These are phyloP conservation scores for Gallirallus australis DNA, from an alignment of 2,797 vertebrate genomes.

Conservation along the genomic window DNA sequence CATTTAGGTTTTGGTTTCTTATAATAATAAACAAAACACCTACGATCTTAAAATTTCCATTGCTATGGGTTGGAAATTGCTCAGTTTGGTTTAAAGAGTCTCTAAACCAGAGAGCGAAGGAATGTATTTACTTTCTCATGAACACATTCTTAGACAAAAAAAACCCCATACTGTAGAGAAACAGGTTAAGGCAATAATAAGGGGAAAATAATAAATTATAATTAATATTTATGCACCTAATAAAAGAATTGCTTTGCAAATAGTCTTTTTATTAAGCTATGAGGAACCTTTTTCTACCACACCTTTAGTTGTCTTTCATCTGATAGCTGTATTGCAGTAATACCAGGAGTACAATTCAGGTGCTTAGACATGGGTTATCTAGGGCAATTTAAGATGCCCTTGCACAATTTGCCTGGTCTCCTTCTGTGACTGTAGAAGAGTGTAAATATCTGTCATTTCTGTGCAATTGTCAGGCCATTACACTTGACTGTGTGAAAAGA, in stretches of 20 bases:
- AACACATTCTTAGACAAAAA: background rate
- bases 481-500: background rate
- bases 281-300: background rate
- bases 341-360: background rate
- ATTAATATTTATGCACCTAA: background rate
- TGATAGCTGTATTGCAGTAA: background rate
- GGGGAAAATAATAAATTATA: background rate
- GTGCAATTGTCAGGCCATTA: background rate
- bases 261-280: background rate
- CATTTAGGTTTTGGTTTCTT: background rate
- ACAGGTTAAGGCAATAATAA: background rate
- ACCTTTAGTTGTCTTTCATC: background rate
- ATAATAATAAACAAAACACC: background rate
- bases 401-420: background rate
- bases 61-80: background rate
- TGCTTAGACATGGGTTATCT: background rate
- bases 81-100: background rate
- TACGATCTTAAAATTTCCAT: background rate
- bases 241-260: background rate
- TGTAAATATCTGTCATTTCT: background rate
- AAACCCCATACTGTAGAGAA: background rate
- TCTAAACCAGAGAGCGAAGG: background rate
- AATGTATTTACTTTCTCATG: background rate
- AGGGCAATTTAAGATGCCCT: background rate
- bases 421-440: background rate